phyloP scores from a whole-genome alignment of 2,113 vertebrate genomes.

The Sigmodon hispidus region DNA sequence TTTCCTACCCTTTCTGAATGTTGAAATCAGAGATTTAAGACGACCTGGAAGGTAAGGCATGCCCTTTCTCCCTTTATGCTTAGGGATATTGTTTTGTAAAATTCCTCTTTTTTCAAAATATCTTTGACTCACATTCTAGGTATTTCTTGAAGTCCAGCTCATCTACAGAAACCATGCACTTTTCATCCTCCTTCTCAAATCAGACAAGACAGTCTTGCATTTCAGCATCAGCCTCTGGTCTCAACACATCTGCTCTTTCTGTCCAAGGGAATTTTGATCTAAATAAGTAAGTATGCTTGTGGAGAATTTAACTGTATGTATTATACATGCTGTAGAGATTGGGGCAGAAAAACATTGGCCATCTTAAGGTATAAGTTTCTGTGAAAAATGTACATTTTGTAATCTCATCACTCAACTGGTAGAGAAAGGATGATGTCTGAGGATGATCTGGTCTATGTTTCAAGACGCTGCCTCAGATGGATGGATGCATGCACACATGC shows the following conservation, averaged over 20 bases:
- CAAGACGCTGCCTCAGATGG: background rate
- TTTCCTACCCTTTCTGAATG: constrained; percentile 95
- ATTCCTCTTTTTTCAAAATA: constrained; percentile 55
- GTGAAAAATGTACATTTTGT: background rate
- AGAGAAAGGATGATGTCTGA: background rate
- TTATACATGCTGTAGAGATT: constrained; percentile 7
- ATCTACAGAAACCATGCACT: constrained; percentile 87
- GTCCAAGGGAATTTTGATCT: constrained; percentile 82
- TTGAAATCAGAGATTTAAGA: constrained; percentile 94
- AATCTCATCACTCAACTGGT: background rate
- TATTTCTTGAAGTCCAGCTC: constrained; percentile 90
- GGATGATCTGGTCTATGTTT: background rate
- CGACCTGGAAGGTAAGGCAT: constrained; percentile 89
- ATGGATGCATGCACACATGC: too few relatives aligned
- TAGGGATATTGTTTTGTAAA: constrained; percentile 31
- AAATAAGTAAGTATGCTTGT: constrained; percentile 81
- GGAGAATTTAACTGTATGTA: background rate
- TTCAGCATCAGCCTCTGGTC: constrained; percentile 78
- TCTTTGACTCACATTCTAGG: constrained; percentile 81
- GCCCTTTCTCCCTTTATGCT: background rate
- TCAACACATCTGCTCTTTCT: constrained; percentile 82
- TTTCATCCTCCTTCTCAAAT: constrained; percentile 80
- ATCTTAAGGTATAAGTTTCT: constrained; percentile 52
- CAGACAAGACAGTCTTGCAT: constrained; percentile 80
- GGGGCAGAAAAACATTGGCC: background rate